Evolutionary conservation across 2,113 vertebrate species (phyloP), one percentile per base, ranked within the genome.

Genomic region (Campylomormyrus numenius): DNA sequence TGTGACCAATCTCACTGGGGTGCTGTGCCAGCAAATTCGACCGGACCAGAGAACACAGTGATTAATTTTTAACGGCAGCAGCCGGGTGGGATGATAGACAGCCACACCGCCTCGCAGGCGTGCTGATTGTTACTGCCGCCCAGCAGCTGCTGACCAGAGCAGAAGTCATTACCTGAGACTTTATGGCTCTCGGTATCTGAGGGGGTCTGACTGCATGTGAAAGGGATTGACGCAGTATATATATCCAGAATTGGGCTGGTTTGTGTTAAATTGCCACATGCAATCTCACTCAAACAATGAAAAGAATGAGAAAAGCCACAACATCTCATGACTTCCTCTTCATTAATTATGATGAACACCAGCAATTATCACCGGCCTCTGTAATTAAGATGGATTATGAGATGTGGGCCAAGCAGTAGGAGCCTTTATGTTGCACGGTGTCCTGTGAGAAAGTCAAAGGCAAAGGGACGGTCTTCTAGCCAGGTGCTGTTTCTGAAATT

Each of bases 1-100:
- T 74, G 80, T 91, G 92, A 88, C 89, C 21, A 58, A 84, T 90
- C 88, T 89, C 91, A 88, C 90, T 87, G 88, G 90, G 90, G 91
- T 70, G 90, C 92, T 45, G 89, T 53, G 49, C 85, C 48, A 53
- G 35, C 80, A 39, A 46, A 86, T 42, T 42, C 66, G 45, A 77
- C 6, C 49, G 53, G 87, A 53, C 58, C 66, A n/a, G 85, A 62
- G 89, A 89, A 89, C 89, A 77, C 27, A 39, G 87, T 89, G 74
- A 92, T 93, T 27, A 92, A 93, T 92, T 90, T 93, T 90, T 91
- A 91, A 93, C 85, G 53, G 39, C 39, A 88, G 70, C 35, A 45
- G 62, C 74, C 13, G 85, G 89, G 85, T 90, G 85, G 80, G 35
- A 87, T 93, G 93, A 92, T 45, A 5, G 49, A 39, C 80, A 74